Evolutionary conservation across 1,140 invertebrate genomes (phyloP).

Genomic region (Galleria mellonella): DNA sequence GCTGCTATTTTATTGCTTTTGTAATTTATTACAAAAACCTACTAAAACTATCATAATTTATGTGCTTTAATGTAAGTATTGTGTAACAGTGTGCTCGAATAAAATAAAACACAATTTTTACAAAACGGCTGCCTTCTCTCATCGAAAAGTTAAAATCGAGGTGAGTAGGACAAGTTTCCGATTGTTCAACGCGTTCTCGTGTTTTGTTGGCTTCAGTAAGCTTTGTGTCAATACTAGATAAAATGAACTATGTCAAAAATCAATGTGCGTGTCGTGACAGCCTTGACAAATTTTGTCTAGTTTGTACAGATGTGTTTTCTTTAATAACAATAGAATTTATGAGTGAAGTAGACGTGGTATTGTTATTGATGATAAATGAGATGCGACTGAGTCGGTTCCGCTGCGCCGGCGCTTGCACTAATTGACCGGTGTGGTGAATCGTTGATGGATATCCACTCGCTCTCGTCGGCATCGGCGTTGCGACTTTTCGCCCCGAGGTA

Average conservation of each 20-base stretch:
- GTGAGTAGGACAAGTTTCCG: constrained; percentile 22
- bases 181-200: constrained; percentile 3
- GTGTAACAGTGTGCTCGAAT: too few relatives aligned
- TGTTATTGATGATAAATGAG: constrained; percentile 16
- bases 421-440: constrained; percentile 51
- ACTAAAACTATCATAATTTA: too few relatives aligned
- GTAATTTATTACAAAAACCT: too few relatives aligned
- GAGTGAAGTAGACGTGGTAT: constrained; percentile 8
- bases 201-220: not conserved
- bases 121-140: too few relatives aligned
- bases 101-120: too few relatives aligned
- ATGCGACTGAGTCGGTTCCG: constrained; percentile 12
- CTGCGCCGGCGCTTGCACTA: constrained; percentile 30
- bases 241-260: not conserved
- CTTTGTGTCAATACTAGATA: not conserved
- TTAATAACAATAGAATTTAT: constrained; percentile 21
- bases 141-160: constrained; percentile 13
- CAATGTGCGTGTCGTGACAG: constrained; percentile 6
- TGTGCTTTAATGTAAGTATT: too few relatives aligned
- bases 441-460: constrained; percentile 39
- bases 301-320: constrained; percentile 1
- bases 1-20: too few relatives aligned
- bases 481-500: constrained; percentile 7
- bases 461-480: constrained; percentile 11
- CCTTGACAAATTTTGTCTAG: constrained; percentile 1